These are phyloP conservation scores for Felis chaus DNA, from an alignment of 2,113 vertebrate genomes.

Conservation along the genomic window DNA sequence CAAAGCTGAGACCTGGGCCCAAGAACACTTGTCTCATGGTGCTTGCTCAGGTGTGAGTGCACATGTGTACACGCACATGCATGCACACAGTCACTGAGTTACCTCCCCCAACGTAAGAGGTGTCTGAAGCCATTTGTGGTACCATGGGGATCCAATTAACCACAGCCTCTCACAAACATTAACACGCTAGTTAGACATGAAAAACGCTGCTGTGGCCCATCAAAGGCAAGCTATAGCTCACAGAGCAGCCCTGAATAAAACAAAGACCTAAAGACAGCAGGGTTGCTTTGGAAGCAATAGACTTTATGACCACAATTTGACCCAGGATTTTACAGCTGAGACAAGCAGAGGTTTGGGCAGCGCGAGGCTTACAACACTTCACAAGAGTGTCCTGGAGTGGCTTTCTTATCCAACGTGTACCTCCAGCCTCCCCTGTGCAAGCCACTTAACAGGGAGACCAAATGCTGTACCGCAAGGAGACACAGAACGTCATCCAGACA, in stretches of 20 bases:
- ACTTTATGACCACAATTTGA: slow-evolving; percentile 54
- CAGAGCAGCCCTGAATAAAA: slow-evolving; percentile 54
- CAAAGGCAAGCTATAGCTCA: slow-evolving; percentile 55
- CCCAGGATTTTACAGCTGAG: slow-evolving; percentile 44
- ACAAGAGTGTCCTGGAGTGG: not conserved
- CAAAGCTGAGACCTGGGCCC: not conserved
- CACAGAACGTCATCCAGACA: not conserved
- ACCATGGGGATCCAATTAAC: slow-evolving; percentile 72
- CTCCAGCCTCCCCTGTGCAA: not conserved
- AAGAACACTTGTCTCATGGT: not conserved
- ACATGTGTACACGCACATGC: not conserved
- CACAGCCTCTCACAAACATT: slow-evolving; percentile 59
- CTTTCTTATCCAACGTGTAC: not conserved
- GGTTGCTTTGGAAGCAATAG: slow-evolving; percentile 21
- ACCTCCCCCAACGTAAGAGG: not conserved
- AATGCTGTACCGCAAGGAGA: not conserved
- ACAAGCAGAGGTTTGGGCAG: not conserved
- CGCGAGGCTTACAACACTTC: not conserved
- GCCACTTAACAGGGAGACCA: not conserved
- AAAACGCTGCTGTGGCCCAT: slow-evolving; percentile 56
- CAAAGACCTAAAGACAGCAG: slow-evolving; percentile 42
- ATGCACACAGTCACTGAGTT: not conserved
- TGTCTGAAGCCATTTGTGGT: slow-evolving; percentile 59
- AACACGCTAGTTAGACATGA: slow-evolving; percentile 56
- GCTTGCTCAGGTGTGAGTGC: not conserved